A percentile compares a stretch with the other conserved stretches of the same genome.
phyloP scores from a whole-genome alignment of 2,888 invertebrate genomes.

The Galeruca laticollis region DNA sequence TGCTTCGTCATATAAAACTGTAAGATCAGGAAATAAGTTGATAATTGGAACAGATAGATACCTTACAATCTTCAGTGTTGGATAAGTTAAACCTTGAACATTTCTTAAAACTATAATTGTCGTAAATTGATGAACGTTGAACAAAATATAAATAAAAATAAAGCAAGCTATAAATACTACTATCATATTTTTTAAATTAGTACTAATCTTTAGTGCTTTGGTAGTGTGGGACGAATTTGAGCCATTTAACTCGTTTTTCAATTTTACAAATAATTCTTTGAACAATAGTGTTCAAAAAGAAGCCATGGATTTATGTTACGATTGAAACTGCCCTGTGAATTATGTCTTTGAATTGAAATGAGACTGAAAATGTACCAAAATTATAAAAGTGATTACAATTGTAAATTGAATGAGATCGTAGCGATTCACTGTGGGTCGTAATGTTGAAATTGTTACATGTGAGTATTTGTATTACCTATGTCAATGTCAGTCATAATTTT shows the following conservation, averaged over 20 bases:
- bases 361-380: too few species aligned
- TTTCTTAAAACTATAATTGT: slow-evolving; percentile 78
- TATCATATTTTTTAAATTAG: slow-evolving; percentile 40
- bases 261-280: slow-evolving; percentile 69
- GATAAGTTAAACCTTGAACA: slow-evolving; percentile 85
- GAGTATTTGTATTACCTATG: too few species aligned
- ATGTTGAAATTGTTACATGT: too few species aligned
- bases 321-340: too few species aligned
- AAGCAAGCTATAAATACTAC: slow-evolving; percentile 56
- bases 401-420: too few species aligned
- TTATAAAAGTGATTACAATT: too few species aligned
- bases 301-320: too few species aligned
- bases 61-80: slow-evolving; percentile 80
- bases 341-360: too few species aligned
- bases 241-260: slow-evolving; percentile 59
- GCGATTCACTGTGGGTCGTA: too few species aligned
- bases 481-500: too few species aligned
- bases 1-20: slow-evolving; percentile 85
- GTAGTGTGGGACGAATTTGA: slow-evolving; percentile 42
- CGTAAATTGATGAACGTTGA: slow-evolving; percentile 73
- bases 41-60: slow-evolving; percentile 83
- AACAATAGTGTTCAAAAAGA: too few species aligned
- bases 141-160: slow-evolving; percentile 65
- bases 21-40: slow-evolving; percentile 78
- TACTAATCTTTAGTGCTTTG: slow-evolving; percentile 49